phyloP scores from a whole-genome alignment of 2,797 vertebrate species.

The Propithecus deckenii region DNA sequence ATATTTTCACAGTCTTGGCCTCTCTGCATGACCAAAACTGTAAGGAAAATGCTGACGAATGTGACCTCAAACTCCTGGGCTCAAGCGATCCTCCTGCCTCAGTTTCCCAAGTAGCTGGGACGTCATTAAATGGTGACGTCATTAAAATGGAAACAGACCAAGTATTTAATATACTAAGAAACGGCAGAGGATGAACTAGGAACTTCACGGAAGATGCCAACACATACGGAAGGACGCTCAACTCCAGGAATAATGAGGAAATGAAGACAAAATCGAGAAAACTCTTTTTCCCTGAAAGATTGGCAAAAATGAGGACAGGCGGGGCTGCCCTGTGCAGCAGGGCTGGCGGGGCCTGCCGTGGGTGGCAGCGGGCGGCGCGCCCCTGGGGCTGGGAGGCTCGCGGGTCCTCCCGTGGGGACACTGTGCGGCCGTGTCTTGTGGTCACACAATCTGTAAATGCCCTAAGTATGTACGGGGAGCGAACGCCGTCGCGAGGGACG shows the following conservation, averaged over 20 bases:
- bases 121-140: not conserved
- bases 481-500: not conserved
- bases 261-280: not conserved
- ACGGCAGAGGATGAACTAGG: not conserved
- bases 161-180: not conserved
- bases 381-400: not conserved
- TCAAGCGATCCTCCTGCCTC: too few relatives aligned
- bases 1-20: not conserved
- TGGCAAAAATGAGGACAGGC: not conserved
- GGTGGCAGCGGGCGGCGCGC: too few relatives aligned
- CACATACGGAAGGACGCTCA: not conserved
- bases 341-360: fast-evolving
- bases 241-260: not conserved
- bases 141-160: not conserved
- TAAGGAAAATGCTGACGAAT: not conserved
- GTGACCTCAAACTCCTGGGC: not conserved
- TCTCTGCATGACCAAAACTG: not conserved
- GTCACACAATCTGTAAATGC: not conserved
- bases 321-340: too few relatives aligned
- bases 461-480: fast-evolving
- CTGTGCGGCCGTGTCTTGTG: not conserved
- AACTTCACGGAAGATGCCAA: not conserved
- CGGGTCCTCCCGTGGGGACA: not conserved
- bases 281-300: not conserved
- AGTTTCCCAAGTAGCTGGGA: too few relatives aligned